Evolutionary conservation across 2,113 vertebrate genomes (phyloP), one percentile per base, ranked within the genome.

Genomic region (Hepsetus odoe): DNA sequence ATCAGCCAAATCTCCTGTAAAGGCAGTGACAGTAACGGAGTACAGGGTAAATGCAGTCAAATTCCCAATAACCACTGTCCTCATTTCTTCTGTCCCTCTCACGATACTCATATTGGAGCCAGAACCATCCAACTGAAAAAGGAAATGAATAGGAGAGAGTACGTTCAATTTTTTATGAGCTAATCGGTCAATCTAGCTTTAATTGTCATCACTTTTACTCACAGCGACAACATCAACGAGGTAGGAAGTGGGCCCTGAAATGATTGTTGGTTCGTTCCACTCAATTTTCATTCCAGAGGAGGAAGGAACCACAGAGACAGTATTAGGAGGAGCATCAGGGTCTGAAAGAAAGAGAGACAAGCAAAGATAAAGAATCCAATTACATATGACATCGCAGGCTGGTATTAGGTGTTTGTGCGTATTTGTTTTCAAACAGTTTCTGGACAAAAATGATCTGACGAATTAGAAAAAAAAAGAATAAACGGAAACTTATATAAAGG

Each of bases 231-330:
- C 67, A 38, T 96, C 92, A 72, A 99, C 92, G 76, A 98, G 92
- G 85, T 98, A 99, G 55, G 92, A 94, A 0, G 93, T 98, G 35
- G 95, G 96, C 80, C 97, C 98, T 0, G 96, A 96, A 61, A 99
- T 90, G 85, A 96, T 33, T 55, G 80, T 80, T 62, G 98, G 97
- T 77, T 94, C 88, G 6, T 81, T 90, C 98, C 98, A 99, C 64
- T 80, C 88, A 81, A 99, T 90, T 80, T 82, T 93, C 84, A 99
- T 90, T 76, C 91, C 93, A 70, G 89, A 92, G 74, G 95, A 91
- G 64, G 95, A 96, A 33, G 92, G 87, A 66, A 90, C 84, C 59
- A 94, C 95, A 7, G 83, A 89, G 56, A 98, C 90, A 74, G 91
- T 86, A 89, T 91, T 91, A 67, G 96, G 96, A 80, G 97, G 96